Conservation (phyloP, 2,113 vertebrate genomes). For the Clarias batrachus region DNA sequence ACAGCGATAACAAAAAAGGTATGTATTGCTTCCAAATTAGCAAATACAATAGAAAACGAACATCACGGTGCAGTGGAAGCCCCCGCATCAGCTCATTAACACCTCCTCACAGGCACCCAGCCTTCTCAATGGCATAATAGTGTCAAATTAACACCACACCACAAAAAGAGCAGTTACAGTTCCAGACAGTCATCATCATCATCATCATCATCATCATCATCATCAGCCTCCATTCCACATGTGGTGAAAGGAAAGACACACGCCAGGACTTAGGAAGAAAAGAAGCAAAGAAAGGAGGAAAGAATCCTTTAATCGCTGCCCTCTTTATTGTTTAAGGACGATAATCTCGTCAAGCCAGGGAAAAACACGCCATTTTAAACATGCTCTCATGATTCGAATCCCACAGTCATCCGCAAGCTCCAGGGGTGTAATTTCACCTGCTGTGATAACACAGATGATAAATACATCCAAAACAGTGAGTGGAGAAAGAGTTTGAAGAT, state of each 20-base stretch:
- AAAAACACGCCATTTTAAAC: slow-evolving; percentile 45
- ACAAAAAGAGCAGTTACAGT: slow-evolving; percentile 67
- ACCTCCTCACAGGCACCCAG: slow-evolving; percentile 53
- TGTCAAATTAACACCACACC: slow-evolving; percentile 67
- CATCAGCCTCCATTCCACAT: slow-evolving; percentile 24
- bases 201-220: slow-evolving; percentile 18
- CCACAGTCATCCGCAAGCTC: slow-evolving; percentile 63
- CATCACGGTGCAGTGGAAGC: slow-evolving; percentile 51
- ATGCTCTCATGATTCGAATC: slow-evolving; percentile 61
- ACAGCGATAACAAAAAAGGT: background rate
- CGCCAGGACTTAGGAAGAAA: slow-evolving; percentile 15
- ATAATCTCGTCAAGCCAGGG: slow-evolving; percentile 58
- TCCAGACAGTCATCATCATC: slow-evolving; percentile 58
- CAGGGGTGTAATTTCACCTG: slow-evolving; percentile 51
- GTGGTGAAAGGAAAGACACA: slow-evolving; percentile 26
- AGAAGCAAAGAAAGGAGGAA: slow-evolving; percentile 41
- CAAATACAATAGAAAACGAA: background rate
- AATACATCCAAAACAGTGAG: slow-evolving; percentile 58
- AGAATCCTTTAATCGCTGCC: slow-evolving; percentile 52
- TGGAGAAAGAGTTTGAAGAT: slow-evolving; percentile 2
- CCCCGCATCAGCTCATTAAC: slow-evolving; percentile 63
- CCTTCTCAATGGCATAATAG: slow-evolving; percentile 63
- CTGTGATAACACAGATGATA: slow-evolving; percentile 55
- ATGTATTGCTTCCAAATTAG: background rate
- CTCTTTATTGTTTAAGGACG: slow-evolving; percentile 61